A percentile compares a stretch with the other conserved stretches of the same genome.
Evolutionary conservation across 92 coral and sea anemone genomes (phyloP).

Genomic region (Blastomussa wellsi): DNA sequence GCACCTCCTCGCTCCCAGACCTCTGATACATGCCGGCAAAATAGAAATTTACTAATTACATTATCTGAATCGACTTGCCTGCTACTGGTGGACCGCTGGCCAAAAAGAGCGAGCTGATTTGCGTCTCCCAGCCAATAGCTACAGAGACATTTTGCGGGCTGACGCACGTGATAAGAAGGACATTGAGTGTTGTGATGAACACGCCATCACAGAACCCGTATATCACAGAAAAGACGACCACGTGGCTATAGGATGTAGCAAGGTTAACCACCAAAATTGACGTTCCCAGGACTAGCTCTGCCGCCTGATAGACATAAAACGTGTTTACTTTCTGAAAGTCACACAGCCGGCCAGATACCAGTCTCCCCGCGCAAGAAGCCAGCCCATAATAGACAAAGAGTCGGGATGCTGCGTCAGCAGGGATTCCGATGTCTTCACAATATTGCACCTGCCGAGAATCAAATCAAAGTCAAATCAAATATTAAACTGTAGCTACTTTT

Average conservation of each 20-base stretch:
- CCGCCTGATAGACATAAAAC: conserved; percentile 28
- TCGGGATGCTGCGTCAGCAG: conserved; percentile 47
- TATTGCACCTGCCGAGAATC: conserved; percentile 47
- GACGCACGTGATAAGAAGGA: conserved; percentile 36
- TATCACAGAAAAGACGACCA: conserved; percentile 40
- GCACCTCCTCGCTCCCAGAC: too few relatives aligned
- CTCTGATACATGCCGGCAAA: too few relatives aligned
- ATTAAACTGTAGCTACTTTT: too few relatives aligned
- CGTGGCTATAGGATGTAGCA: conserved; percentile 23
- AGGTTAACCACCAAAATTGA: conserved; percentile 34
- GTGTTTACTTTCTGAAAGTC: conserved; percentile 38
- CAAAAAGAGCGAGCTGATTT: conserved; percentile 30
- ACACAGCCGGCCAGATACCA: conserved; percentile 41
- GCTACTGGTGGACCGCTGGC: conserved; percentile 64
- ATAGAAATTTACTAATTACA: too few relatives aligned
- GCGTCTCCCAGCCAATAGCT: conserved; percentile 54
- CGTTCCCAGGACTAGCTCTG: conserved; percentile 36
- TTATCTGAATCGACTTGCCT: conserved; percentile 21
- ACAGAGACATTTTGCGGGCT: conserved; percentile 23
- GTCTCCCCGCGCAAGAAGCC: conserved; percentile 30
- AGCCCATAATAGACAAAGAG: conserved; percentile 58
- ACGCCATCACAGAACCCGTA: conserved; percentile 64
- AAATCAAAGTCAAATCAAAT: neutral
- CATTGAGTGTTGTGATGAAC: conserved; percentile 36
- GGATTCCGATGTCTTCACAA: conserved; percentile 54